A percentile compares a stretch with the other conserved stretches of the same genome.
These are phyloP conservation scores for Pachyuromys duprasi DNA, from an alignment of 2,797 vertebrate genomes.

Conservation along the genomic window DNA sequence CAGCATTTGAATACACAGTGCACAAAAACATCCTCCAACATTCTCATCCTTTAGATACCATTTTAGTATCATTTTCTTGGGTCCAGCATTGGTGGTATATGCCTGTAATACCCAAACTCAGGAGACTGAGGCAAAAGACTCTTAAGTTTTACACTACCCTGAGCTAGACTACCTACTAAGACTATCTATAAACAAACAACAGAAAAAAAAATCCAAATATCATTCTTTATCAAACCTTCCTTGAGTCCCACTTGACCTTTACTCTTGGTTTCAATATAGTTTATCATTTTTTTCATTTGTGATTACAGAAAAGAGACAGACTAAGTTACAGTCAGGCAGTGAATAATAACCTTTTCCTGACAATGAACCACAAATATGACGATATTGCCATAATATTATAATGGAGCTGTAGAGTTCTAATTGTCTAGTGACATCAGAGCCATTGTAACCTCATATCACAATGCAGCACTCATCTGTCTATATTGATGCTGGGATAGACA, in stretches of 20 bases:
- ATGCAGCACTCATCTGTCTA: background rate
- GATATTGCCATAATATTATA: background rate
- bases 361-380: background rate
- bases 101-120: background rate
- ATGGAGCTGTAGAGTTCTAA: background rate
- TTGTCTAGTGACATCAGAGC: background rate
- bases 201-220: background rate
- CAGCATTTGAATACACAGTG: no score
- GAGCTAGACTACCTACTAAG: background rate
- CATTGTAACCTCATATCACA: background rate
- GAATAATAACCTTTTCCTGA: background rate
- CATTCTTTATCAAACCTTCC: background rate
- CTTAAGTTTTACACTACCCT: background rate
- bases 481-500: background rate
- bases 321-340: background rate
- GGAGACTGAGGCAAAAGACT: background rate
- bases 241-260: background rate
- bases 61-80: background rate
- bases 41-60: conserved; percentile 6
- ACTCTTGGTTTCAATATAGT: background rate
- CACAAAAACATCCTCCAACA: no score
- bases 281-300: background rate
- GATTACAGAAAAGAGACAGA: background rate
- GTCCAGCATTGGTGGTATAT: background rate
- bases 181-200: background rate